phyloP scores from a whole-genome alignment of 2,888 invertebrate species.

The Tanytarsus gracilentus region DNA sequence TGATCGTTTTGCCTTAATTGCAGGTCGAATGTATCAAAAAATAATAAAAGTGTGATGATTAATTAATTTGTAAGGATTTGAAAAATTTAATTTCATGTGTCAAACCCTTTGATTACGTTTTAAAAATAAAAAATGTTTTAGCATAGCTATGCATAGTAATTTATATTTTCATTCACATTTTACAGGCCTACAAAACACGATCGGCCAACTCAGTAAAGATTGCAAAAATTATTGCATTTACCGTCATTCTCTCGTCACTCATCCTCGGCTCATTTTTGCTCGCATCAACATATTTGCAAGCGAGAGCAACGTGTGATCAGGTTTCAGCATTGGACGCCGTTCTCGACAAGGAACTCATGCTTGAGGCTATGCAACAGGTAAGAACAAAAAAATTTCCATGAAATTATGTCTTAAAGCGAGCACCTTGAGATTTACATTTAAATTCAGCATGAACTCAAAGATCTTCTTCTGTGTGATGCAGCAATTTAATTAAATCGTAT shows the following conservation, averaged over 20 bases:
- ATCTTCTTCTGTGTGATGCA: no score
- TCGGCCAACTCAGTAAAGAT: constrained; percentile 74
- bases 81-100: no score
- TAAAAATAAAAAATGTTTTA: no score
- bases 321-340: constrained; percentile 59
- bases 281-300: constrained; percentile 74
- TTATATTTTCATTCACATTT: constrained; percentile 13
- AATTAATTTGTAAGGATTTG: no score
- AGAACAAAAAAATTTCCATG: constrained; percentile 37
- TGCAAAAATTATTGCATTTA: constrained; percentile 73
- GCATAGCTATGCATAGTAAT: no score
- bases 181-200: constrained; percentile 68
- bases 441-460: no score
- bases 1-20: not conserved
- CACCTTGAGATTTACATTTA: not conserved
- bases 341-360: constrained; percentile 58
- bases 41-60: no score
- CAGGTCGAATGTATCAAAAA: not conserved
- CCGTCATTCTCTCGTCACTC: constrained; percentile 70
- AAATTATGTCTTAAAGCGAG: not conserved
- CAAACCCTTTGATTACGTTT: no score
- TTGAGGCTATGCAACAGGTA: constrained; percentile 64
- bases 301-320: constrained; percentile 70
- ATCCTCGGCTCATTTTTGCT: constrained; percentile 74
- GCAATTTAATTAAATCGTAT: no score